phyloP scores from a whole-genome alignment of 2,888 invertebrate species.

The Xiphydria camelus region DNA sequence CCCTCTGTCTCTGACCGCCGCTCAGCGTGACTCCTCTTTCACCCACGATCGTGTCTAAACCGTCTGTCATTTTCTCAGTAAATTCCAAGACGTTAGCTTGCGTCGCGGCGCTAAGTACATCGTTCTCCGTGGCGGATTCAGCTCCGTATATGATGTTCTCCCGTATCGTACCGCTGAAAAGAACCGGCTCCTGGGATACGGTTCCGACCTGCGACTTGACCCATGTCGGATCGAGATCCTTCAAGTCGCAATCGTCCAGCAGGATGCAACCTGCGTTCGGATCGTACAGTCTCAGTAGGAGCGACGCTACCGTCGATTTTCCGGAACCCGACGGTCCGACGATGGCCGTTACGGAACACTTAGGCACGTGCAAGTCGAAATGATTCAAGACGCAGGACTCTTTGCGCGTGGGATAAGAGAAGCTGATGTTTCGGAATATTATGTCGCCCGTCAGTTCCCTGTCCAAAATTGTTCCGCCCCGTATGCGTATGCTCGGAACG shows the following conservation, averaged over 20 bases:
- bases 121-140: conserved; percentile 62
- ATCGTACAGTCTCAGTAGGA: conserved; percentile 86
- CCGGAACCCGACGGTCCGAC: conserved; percentile 94
- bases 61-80: conserved; percentile 67
- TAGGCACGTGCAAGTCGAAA: conserved; percentile 68
- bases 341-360: conserved; percentile 75
- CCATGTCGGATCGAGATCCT: conserved; percentile 79
- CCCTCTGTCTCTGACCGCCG: conserved; percentile 91
- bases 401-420: conserved; percentile 71
- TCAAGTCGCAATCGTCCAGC: conserved; percentile 79
- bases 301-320: conserved; percentile 86
- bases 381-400: conserved; percentile 66
- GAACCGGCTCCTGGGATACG: conserved; percentile 88
- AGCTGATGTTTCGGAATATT: conserved; percentile 72
- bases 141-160: conserved; percentile 92
- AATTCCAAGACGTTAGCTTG: conserved; percentile 89
- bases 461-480: conserved; percentile 59
- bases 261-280: conserved; percentile 72
- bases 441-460: conserved; percentile 67
- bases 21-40: conserved; percentile 88
- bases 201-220: conserved; percentile 83
- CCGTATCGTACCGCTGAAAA: conserved; percentile 87
- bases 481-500: conserved; percentile 73
- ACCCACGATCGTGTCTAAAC: conserved; percentile 84
- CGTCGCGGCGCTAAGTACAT: conserved; percentile 67